Evolutionary conservation across 1,140 invertebrate species (phyloP).

Genomic region (Alviniconcha marisindica): DNA sequence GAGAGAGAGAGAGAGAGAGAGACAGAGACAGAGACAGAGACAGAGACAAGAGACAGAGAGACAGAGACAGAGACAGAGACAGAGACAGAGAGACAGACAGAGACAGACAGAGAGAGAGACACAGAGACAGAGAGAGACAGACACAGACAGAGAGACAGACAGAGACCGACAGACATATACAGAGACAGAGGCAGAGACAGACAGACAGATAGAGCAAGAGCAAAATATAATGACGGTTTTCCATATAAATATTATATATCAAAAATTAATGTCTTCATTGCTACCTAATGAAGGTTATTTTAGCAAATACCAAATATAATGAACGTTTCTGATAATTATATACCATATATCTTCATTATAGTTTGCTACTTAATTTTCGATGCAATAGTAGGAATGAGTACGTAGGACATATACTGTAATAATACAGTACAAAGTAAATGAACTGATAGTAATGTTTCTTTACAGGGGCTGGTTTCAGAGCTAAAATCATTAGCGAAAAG

Average conservation of each 20-base stretch:
- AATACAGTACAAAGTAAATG: too few relatives aligned
- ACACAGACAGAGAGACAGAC: not conserved
- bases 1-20: constrained; percentile 20
- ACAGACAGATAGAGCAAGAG: not conserved
- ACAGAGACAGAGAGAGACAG: constrained; percentile 13
- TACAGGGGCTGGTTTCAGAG: not conserved
- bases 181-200: not conserved
- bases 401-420: too few relatives aligned
- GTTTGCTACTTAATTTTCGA: too few relatives aligned
- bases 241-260: too few relatives aligned
- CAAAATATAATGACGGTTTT: not conserved
- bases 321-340: too few relatives aligned
- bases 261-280: too few relatives aligned
- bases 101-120: constrained; percentile 18
- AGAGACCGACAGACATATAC: not conserved
- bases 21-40: constrained; percentile 28
- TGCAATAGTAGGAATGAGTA: too few relatives aligned
- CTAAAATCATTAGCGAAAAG: too few relatives aligned
- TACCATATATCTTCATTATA: too few relatives aligned
- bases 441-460: too few relatives aligned
- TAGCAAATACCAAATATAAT: constrained; percentile 1
- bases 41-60: not conserved
- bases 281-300: not conserved
- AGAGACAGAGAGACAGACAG: constrained; percentile 22
- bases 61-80: constrained; percentile 20